A percentile compares a stretch with the other conserved stretches of the same genome.
Evolutionary conservation across 2,797 vertebrate genomes (phyloP).

Genomic region (Petrocephalus sullivani): DNA sequence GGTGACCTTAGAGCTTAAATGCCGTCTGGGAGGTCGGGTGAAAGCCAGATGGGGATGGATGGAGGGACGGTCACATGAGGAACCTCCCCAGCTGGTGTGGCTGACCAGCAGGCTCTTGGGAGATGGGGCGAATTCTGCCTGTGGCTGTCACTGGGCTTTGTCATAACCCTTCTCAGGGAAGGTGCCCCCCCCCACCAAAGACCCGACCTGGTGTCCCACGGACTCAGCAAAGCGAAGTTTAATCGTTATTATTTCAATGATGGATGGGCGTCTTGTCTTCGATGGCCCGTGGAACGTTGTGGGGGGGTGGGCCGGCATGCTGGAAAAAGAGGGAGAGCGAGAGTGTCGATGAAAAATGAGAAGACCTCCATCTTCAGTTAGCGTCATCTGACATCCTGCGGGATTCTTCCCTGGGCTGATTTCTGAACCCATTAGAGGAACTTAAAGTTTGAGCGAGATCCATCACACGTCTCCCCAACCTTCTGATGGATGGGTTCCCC

Average conservation of each 20-base stretch:
- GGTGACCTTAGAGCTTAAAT: background rate
- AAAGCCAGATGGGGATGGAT: background rate
- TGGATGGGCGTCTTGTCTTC: conserved; percentile 46
- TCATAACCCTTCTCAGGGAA: conserved; percentile 35
- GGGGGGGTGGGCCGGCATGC: conserved; percentile 39
- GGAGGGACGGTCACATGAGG: background rate
- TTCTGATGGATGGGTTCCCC: background rate
- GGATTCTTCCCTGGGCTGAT: conserved; percentile 35
- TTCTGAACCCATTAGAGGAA: conserved; percentile 47
- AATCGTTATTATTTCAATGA: conserved; percentile 57
- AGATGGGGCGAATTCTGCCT: background rate
- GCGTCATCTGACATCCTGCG: conserved; percentile 36
- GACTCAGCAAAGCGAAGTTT: conserved; percentile 55
- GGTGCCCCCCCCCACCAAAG: conserved; percentile 38
- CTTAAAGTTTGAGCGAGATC: conserved; percentile 47
- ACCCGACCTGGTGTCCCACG: conserved; percentile 43
- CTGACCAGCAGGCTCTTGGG: background rate
- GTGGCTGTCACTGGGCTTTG: background rate
- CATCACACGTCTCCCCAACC: conserved; percentile 41
- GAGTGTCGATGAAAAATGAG: conserved; percentile 46
- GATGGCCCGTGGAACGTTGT: conserved; percentile 45
- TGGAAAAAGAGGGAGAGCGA: conserved; percentile 34
- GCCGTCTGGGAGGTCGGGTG: background rate
- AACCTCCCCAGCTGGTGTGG: background rate
- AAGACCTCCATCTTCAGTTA: conserved; percentile 46